These are phyloP conservation scores for Nesogale talazaci DNA, from an alignment of 2,113 vertebrate species.

Conservation along the genomic window DNA sequence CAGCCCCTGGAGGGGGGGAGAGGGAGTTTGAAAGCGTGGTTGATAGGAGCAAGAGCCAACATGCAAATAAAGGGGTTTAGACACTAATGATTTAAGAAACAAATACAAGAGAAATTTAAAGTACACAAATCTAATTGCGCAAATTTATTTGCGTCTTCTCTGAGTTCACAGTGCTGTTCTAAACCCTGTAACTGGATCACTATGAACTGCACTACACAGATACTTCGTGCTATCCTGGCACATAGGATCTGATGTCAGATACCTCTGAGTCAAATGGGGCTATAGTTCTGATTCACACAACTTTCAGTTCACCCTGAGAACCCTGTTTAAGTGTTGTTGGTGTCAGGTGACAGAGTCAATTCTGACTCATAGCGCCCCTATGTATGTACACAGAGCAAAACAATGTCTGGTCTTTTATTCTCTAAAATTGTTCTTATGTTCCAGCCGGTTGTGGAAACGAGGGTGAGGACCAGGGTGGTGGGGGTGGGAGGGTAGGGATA, in stretches of 20 bases:
- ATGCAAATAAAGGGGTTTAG: conserved; percentile 68
- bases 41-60: conserved; percentile 69
- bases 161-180: conserved; percentile 21
- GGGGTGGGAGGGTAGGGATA: too few relatives aligned
- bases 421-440: too few relatives aligned
- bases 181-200: background rate
- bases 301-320: background rate
- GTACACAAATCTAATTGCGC: background rate
- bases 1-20: conserved; percentile 90
- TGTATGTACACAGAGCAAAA: too few relatives aligned
- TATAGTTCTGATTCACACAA: rapidly evolving
- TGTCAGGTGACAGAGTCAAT: too few relatives aligned
- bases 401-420: too few relatives aligned
- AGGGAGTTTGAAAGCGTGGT: conserved; percentile 66
- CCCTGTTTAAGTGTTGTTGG: too few relatives aligned
- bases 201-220: background rate
- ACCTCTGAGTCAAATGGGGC: background rate
- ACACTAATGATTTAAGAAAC: background rate
- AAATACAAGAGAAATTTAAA: background rate
- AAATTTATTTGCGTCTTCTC: conserved; percentile 57
- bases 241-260: background rate
- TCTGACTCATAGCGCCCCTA: too few relatives aligned
- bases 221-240: background rate
- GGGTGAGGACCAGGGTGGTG: background rate
- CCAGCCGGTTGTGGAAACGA: background rate